Conservation (phyloP, 2,888 invertebrate genomes). For the Polyploca ridens region DNA sequence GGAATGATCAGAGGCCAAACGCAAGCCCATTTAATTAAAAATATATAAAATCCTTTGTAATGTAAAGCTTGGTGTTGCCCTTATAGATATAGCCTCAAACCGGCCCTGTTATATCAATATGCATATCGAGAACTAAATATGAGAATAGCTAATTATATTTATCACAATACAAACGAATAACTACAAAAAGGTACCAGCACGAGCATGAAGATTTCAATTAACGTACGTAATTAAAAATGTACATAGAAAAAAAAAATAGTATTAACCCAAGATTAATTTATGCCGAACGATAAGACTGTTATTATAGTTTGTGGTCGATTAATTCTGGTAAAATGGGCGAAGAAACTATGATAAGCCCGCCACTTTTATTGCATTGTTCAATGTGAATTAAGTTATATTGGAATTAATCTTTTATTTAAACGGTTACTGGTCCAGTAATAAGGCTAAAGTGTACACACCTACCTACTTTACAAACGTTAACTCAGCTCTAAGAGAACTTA, state of each 20-base stretch:
- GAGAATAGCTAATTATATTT: slow-evolving; percentile 20
- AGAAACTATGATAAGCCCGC: slow-evolving; percentile 52
- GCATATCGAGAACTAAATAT: slow-evolving; percentile 8
- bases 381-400: slow-evolving; percentile 17
- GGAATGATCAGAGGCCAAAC: too few species aligned
- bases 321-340: slow-evolving; percentile 64
- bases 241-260: slow-evolving; percentile 67
- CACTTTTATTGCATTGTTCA: slow-evolving; percentile 46
- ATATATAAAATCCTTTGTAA: not conserved
- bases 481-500: not conserved
- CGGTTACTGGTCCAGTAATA: not conserved
- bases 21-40: too few species aligned
- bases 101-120: slow-evolving; percentile 1
- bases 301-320: slow-evolving; percentile 72
- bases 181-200: slow-evolving; percentile 38
- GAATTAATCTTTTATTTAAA: not conserved
- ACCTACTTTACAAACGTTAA: not conserved
- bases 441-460: not conserved
- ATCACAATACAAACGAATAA: slow-evolving; percentile 47
- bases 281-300: slow-evolving; percentile 75
- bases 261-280: slow-evolving; percentile 77
- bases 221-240: slow-evolving; percentile 78
- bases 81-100: not conserved
- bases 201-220: slow-evolving; percentile 72
- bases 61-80: not conserved